Percentiles rank a stretch among this genome's conserved stretches.
Evolutionary conservation across 2,888 invertebrate species (phyloP).

Genomic region (Drosophila borealis): DNA sequence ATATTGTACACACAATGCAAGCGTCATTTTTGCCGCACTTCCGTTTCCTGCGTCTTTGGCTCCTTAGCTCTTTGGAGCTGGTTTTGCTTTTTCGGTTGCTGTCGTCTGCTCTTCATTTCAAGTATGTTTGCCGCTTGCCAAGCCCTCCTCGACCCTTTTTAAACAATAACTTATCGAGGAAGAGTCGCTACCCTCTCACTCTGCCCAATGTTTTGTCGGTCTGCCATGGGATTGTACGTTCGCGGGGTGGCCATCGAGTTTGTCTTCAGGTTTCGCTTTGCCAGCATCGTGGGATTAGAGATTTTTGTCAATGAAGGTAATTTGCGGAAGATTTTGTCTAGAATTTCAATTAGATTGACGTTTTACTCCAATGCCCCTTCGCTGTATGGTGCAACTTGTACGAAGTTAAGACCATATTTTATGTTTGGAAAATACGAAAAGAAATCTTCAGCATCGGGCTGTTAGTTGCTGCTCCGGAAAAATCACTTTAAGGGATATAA

Average conservation of each 20-base stretch:
- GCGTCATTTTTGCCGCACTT: constrained; percentile 47
- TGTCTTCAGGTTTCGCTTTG: constrained; percentile 65
- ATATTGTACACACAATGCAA: constrained; percentile 6
- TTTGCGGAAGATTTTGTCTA: constrained; percentile 85
- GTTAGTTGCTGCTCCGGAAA: constrained; percentile 21
- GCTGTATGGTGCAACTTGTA: constrained; percentile 13
- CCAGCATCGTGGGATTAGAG: constrained; percentile 78
- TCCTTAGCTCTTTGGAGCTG: constrained; percentile 22
- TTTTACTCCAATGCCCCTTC: constrained; percentile 45
- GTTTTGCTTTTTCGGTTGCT: constrained; percentile 13
- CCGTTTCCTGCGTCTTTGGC: constrained; percentile 49
- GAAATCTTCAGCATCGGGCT: constrained; percentile 19
- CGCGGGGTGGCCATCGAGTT: constrained; percentile 36
- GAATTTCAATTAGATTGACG: constrained; percentile 85
- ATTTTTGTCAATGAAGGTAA: constrained; percentile 85
- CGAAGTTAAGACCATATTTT: constrained; percentile 21
- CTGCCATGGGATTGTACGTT: constrained; percentile 23
- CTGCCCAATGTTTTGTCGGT: background rate
- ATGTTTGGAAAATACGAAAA: constrained; percentile 12
- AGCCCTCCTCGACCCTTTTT: constrained; percentile 21
- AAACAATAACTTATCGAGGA: constrained; percentile 59
- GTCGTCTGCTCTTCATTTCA: constrained; percentile 40
- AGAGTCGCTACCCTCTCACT: constrained; percentile 25
- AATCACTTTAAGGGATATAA: constrained; percentile 48
- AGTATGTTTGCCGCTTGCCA: constrained; percentile 51